These are phyloP conservation scores for Synanthedon formicaeformis DNA, from an alignment of 2,888 invertebrate species.

Conservation along the genomic window DNA sequence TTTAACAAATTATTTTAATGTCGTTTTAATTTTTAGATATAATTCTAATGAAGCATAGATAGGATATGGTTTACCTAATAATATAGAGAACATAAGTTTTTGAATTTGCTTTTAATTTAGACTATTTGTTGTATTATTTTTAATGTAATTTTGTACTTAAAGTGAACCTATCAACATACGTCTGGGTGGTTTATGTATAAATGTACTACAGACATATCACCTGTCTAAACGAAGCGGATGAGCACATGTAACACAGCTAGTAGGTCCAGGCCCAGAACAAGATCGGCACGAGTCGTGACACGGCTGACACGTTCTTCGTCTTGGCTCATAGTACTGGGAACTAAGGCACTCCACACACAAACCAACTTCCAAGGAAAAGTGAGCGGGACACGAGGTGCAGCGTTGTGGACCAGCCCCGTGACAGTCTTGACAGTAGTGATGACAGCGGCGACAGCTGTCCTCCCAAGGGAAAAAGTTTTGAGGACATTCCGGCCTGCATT, in stretches of 20 bases:
- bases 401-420: conserved; percentile 82
- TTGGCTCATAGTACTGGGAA: conserved; percentile 79
- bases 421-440: conserved; percentile 89
- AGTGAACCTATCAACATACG: no score
- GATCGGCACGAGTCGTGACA: conserved; percentile 79
- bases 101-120: no score
- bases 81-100: not conserved
- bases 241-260: conserved; percentile 77
- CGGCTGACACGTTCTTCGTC: conserved; percentile 76
- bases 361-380: conserved; percentile 78
- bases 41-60: no score
- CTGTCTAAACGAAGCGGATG: conserved; percentile 78
- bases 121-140: no score
- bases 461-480: conserved; percentile 85
- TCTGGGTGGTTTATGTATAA: not conserved
- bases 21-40: no score
- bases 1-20: no score
- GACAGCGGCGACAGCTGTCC: conserved; percentile 88
- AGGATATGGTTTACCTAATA: no score
- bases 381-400: conserved; percentile 79
- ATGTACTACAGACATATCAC: conserved; percentile 15
- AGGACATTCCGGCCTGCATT: conserved; percentile 87
- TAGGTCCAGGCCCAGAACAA: conserved; percentile 78
- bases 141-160: no score
- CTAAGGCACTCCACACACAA: conserved; percentile 81